These are phyloP conservation scores for Pandemis heparana DNA, from an alignment of 2,888 invertebrate species.

Conservation along the genomic window DNA sequence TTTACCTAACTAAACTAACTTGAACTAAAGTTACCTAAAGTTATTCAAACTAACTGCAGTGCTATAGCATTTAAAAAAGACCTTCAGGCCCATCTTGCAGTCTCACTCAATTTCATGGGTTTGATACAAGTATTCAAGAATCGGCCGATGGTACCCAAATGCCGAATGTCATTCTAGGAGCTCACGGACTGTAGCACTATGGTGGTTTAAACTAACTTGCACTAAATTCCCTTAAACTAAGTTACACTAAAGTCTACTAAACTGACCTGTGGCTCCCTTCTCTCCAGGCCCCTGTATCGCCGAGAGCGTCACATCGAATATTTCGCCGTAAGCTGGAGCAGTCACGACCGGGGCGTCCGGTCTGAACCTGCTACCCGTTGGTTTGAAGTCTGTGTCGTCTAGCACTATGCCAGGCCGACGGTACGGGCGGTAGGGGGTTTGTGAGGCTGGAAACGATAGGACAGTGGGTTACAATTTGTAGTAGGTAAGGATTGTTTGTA, in stretches of 20 bases:
- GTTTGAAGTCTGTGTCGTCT: slow-evolving; percentile 93
- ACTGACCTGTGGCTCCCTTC: slow-evolving; percentile 69
- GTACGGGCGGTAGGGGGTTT: slow-evolving; percentile 87
- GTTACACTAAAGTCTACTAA: not conserved
- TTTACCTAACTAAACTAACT: not conserved
- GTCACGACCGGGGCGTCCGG: slow-evolving; percentile 78
- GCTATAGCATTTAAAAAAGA: not conserved
- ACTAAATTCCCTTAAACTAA: not conserved
- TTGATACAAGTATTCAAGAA: no score
- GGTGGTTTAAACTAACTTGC: not conserved
- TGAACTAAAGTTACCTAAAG: not conserved
- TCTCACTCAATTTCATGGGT: no score
- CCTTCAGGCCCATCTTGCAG: no score
- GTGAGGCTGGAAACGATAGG: slow-evolving; percentile 62
- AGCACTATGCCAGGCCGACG: slow-evolving; percentile 94
- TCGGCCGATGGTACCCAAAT: no score
- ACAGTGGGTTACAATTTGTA: no score
- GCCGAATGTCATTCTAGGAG: no score
- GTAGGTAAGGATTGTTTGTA: no score
- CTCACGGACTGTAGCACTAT: not conserved
- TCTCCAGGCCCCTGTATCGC: slow-evolving; percentile 93
- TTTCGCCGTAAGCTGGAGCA: slow-evolving; percentile 88
- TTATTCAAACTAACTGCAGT: not conserved
- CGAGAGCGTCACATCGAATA: slow-evolving; percentile 95
- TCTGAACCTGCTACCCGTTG: slow-evolving; percentile 82